phyloP scores from a whole-genome alignment of 2,888 invertebrate genomes.

The Lochmaea crataegi region DNA sequence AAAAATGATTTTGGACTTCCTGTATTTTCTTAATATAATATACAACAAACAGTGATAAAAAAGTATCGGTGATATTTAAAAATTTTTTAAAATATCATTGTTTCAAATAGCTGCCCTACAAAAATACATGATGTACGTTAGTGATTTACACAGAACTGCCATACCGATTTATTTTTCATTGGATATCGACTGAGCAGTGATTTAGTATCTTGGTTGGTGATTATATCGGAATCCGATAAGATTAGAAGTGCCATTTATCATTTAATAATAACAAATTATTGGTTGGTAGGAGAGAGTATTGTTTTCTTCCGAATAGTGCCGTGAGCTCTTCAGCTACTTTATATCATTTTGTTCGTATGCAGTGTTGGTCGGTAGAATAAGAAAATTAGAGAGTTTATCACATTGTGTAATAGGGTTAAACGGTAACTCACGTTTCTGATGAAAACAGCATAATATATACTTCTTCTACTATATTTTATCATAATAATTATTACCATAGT shows the following conservation, averaged over 20 bases:
- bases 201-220: slow-evolving; percentile 31
- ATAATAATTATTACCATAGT: too few relatives aligned
- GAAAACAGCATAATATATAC: too few relatives aligned
- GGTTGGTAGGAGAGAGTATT: slow-evolving; percentile 23
- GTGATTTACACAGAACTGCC: neutral
- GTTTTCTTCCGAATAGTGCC: slow-evolving; percentile 23
- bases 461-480: too few relatives aligned
- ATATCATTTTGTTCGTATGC: slow-evolving; percentile 3
- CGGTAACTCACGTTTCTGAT: neutral
- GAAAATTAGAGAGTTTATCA: neutral
- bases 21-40: too few relatives aligned
- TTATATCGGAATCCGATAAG: slow-evolving; percentile 38
- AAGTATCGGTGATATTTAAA: too few relatives aligned
- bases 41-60: too few relatives aligned
- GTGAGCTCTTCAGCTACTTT: slow-evolving; percentile 31
- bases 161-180: slow-evolving; percentile 22
- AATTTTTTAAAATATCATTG: neutral
- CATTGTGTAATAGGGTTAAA: neutral
- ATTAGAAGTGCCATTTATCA: slow-evolving; percentile 39
- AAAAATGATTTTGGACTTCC: too few relatives aligned
- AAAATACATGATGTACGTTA: neutral
- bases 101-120: neutral
- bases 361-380: slow-evolving; percentile 1
- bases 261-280: slow-evolving; percentile 40
- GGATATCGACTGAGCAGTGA: slow-evolving; percentile 29